Base-by-base conservation (phyloP, 2,113 vertebrate genomes). In the Leucosticte australis region DNA sequence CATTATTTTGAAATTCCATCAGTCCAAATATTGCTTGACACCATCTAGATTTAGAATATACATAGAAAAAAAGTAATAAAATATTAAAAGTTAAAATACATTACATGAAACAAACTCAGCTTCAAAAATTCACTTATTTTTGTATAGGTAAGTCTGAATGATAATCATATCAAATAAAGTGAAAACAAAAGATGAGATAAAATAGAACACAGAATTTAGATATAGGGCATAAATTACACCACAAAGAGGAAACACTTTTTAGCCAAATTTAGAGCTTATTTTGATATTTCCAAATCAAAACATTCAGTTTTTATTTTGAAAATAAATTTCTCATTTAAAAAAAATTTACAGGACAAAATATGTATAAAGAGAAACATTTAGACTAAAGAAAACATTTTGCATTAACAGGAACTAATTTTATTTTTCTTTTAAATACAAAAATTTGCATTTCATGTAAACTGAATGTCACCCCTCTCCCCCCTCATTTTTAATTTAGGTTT, bases 401-500 rank as follows among this genome's bases (percentile, higher is more conserved):
- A 73, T 81, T 74, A 77, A 87, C 3, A 77, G n/a, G 62, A 83
- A 86, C 2, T 1, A 14, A 70, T 27, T 75, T 85, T 53, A 18
- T 27, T 57, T 71, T 84, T 44, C 28, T 77, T 94, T 90, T 22
- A 74, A 77, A 44, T 6, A 50, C 3, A 57, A 65, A 33, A 41
- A 18, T 4, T 6, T 69, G 24, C 37, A 64, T 78, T 84, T 89
- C 10, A 31, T 15, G 71, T 89, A 37, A 67, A 78, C 15, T 3
- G n/a, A 50, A 63, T 8, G 12, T 53, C 22, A 33, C 9, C 20
- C 41, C 22, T 44, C 8, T 0, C 0, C 2, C 1, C 5, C 15
- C 11, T 31, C 11, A 22, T 56, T 94, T 89, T 78, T 63, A 63
- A 56, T 75, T 63, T 59, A 78, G 12, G 11, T 47, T 95, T 82